Evolutionary conservation across 30 jellyfish, hydroid and myxozoan genomes (phyloP).

Genomic region (Pelagia noctiluca): DNA sequence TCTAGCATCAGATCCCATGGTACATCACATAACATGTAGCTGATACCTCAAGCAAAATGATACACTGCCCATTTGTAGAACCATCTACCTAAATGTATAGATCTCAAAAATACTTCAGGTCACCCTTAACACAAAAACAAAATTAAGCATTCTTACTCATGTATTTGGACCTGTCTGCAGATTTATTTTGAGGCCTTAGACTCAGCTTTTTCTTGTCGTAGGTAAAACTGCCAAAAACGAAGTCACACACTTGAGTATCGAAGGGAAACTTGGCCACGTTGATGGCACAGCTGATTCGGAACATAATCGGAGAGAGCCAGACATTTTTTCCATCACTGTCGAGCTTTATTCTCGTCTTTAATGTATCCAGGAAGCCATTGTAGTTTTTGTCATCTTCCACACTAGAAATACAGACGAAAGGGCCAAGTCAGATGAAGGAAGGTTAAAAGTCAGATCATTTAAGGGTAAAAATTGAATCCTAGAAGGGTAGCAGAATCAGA

Average conservation of each 20-base stretch:
- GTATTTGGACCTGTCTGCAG: constrained; percentile 66
- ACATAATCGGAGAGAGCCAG: constrained; percentile 89
- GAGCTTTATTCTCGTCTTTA: constrained; percentile 70
- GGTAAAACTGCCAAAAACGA: constrained; percentile 91
- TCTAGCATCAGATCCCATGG: too few relatives aligned
- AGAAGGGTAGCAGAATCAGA: too few relatives aligned
- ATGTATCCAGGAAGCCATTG: constrained; percentile 89
- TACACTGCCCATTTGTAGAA: too few relatives aligned
- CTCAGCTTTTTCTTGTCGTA: constrained; percentile 59
- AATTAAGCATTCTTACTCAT: constrained; percentile 56
- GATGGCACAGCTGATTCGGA: constrained; percentile 84
- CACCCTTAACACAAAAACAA: too few relatives aligned
- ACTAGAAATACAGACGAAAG: constrained; percentile 20
- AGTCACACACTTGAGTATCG: constrained; percentile 87
- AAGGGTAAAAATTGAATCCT: too few relatives aligned
- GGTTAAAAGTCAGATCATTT: too few relatives aligned
- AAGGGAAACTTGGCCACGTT: constrained; percentile 90
- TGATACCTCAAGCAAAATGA: too few relatives aligned
- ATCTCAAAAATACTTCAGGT: too few relatives aligned
- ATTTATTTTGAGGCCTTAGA: constrained; percentile 41
- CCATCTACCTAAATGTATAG: too few relatives aligned
- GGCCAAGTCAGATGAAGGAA: neutral
- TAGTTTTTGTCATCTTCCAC: constrained; percentile 89
- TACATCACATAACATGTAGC: too few relatives aligned
- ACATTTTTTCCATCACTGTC: constrained; percentile 50